phyloP scores from a whole-genome alignment of 2,888 invertebrate genomes.

The Andrena camellia region DNA sequence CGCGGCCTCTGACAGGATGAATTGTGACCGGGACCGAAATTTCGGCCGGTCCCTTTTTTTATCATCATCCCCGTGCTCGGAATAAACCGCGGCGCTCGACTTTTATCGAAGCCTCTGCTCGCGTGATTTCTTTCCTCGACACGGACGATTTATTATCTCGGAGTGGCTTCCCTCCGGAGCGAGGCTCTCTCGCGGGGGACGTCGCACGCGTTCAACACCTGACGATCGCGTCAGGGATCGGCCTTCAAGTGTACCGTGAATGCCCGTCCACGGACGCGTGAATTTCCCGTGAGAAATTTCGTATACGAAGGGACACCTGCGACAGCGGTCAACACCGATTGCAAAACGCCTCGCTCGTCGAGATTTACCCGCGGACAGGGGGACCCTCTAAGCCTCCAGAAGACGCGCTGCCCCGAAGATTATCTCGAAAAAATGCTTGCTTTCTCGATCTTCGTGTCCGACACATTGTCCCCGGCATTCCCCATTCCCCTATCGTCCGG shows the following conservation, averaged over 20 bases:
- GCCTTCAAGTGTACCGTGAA: slow-evolving; percentile 45
- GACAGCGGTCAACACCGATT: slow-evolving; percentile 4
- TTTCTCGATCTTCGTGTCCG: slow-evolving; percentile 37
- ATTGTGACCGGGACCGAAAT: slow-evolving; percentile 57
- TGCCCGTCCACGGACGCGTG: slow-evolving; percentile 46
- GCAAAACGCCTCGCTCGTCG: slow-evolving; percentile 14
- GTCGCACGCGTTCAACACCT: slow-evolving; percentile 1
- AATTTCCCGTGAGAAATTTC: slow-evolving; percentile 66
- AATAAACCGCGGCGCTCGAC: slow-evolving; percentile 29
- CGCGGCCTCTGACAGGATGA: slow-evolving; percentile 54
- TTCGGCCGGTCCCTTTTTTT: slow-evolving; percentile 20
- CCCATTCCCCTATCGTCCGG: neutral
- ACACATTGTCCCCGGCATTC: slow-evolving; percentile 15
- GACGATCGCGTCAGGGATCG: neutral
- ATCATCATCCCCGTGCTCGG: slow-evolving; percentile 8
- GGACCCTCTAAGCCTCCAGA: slow-evolving; percentile 39
- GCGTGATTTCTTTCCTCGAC: neutral
- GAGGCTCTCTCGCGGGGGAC: neutral
- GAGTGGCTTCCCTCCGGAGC: neutral
- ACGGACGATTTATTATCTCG: slow-evolving; percentile 27
- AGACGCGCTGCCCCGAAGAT: slow-evolving; percentile 54
- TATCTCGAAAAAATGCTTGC: slow-evolving; percentile 49
- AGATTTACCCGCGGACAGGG: slow-evolving; percentile 56
- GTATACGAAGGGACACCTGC: neutral
- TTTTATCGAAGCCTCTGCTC: slow-evolving; percentile 33